Percentiles rank a stretch among this genome's conserved stretches.
phyloP scores from a whole-genome alignment of 2,888 invertebrate genomes.

The Nemoura dubitans region DNA sequence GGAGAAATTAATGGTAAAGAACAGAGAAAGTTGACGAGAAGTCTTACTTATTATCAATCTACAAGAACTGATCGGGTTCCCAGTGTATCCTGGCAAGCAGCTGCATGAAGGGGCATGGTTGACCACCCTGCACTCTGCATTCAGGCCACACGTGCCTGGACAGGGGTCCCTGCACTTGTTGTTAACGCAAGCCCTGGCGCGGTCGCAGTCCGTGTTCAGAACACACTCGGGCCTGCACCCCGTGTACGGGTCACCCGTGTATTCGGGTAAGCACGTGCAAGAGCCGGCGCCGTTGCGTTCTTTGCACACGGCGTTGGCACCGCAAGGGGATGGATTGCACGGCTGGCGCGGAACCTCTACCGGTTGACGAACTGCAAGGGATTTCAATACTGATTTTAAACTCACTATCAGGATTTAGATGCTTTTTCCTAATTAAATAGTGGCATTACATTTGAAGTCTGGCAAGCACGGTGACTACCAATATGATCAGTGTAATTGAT shows the following conservation, averaged over 20 bases:
- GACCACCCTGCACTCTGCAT: slow-evolving; percentile 82
- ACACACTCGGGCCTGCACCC: slow-evolving; percentile 85
- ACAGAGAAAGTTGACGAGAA: neutral
- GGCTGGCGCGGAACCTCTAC: slow-evolving; percentile 63
- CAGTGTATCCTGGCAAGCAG: slow-evolving; percentile 77
- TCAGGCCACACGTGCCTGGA: slow-evolving; percentile 81
- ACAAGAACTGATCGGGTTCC: slow-evolving; percentile 81
- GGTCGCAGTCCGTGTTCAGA: slow-evolving; percentile 83
- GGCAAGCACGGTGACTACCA: too few species aligned
- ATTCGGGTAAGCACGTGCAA: slow-evolving; percentile 82
- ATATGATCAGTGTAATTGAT: too few species aligned
- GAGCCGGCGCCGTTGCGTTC: slow-evolving; percentile 83
- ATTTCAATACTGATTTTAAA: neutral
- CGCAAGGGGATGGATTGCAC: slow-evolving; percentile 72
- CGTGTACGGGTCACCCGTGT: slow-evolving; percentile 84
- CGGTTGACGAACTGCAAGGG: slow-evolving; percentile 45
- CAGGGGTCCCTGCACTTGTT: slow-evolving; percentile 88
- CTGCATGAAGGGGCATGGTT: slow-evolving; percentile 85
- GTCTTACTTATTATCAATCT: slow-evolving; percentile 58
- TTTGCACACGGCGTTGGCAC: slow-evolving; percentile 80
- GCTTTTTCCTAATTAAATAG: too few species aligned
- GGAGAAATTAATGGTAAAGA: slow-evolving; percentile 29
- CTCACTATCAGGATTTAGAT: neutral
- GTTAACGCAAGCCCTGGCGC: slow-evolving; percentile 79
- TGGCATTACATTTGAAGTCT: too few species aligned